phyloP scores from a whole-genome alignment of 2,113 vertebrate genomes.

The Labeo rohita region DNA sequence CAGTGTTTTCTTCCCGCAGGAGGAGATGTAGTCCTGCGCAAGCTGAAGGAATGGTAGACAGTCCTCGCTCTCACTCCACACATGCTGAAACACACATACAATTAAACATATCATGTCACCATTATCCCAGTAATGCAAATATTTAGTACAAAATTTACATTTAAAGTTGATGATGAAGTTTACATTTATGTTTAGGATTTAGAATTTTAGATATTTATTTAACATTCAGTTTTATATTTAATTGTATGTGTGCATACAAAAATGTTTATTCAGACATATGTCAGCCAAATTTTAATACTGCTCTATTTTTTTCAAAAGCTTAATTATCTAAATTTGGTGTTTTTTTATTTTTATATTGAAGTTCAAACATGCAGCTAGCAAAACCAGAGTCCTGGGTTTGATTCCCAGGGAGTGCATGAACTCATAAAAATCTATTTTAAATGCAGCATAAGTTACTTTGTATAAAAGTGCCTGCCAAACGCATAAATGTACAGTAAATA shows the following conservation, averaged over 20 bases:
- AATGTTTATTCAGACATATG: neutral
- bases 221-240: too few relatives aligned
- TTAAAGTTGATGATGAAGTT: neutral
- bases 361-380: neutral
- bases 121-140: neutral
- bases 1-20: conserved; percentile 97
- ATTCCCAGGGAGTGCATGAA: neutral
- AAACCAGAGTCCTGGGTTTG: neutral
- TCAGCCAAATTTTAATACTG: neutral
- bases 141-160: neutral
- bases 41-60: conserved; percentile 96
- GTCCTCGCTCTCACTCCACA: conserved; percentile 99
- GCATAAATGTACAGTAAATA: neutral
- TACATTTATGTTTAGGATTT: neutral
- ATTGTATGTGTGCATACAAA: too few relatives aligned
- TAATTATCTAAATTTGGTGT: neutral
- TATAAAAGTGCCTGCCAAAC: neutral
- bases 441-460: neutral
- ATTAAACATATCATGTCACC: neutral
- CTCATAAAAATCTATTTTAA: neutral
- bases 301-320: neutral
- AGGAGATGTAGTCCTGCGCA: conserved; percentile 98
- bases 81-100: conserved; percentile 79
- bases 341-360: neutral
- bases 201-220: too few relatives aligned